Evolutionary conservation across 2,888 invertebrate genomes (phyloP), one percentile per base, ranked within the genome.

Genomic region (Bimastos eiseni): DNA sequence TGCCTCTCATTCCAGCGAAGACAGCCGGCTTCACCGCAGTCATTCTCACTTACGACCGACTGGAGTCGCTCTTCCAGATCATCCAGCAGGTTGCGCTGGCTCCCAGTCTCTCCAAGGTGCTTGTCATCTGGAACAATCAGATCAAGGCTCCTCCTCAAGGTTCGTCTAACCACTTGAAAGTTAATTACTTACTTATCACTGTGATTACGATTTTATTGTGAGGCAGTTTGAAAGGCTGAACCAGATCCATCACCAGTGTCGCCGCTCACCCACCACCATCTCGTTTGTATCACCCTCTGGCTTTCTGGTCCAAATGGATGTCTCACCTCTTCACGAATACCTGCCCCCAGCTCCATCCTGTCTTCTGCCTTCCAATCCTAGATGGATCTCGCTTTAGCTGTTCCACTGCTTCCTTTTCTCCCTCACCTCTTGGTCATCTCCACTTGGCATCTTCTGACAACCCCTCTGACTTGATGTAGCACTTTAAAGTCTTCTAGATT

Each of bases 61-160:
- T 98, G 36, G 97, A 98, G 93, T 97, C 98, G 94, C 96, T 99
- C 90, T 98, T 97, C 95, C 96, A 97, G 88, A 96, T 98, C 21
- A 97, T 99, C 91, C 96, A 97, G 93, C 97, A 97, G 95, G 96
- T 99, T 91, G 97, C 97, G 6, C 96, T 97, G 93, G 98, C 98
- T 90, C 98, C 98, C 83, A 98, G 98, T 94, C 96, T 99, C 49
- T 97, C 97, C 93, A 98, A 98, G 96, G 97, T 99, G 92, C 96
- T 99, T 55, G 98, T 99, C 41, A 96, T 99, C 92, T 99, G 99
- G 99, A 99, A 99, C 95, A 98, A 98, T 95, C 98, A 98, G 95
- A 97, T 97, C 92, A 98, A 98, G 95, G 96, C 96, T 91, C 98
- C 98, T 86, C 98, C 98, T 2, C 97, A 97, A 92, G 96, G 98